Conservation (phyloP, 2,797 vertebrate genomes). For the Pangasius djambal region DNA sequence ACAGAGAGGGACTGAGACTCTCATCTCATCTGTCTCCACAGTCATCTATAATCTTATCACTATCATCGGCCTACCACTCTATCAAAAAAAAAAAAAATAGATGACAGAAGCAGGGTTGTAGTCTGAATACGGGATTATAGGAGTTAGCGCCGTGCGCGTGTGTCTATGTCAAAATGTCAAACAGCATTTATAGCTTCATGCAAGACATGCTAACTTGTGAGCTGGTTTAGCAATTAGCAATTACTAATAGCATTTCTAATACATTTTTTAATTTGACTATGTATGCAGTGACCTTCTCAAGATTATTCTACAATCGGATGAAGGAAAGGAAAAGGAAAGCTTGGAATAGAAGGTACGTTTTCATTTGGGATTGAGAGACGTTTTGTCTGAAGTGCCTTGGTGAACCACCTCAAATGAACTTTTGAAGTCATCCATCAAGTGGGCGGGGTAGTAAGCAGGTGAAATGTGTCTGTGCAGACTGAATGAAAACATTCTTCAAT, state of each 20-base stretch:
- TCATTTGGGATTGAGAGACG: neutral
- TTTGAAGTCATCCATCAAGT: neutral
- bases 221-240: neutral
- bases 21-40: neutral
- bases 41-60: constrained; percentile 14
- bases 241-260: neutral
- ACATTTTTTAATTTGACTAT: neutral
- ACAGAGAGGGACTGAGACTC: neutral
- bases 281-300: neutral
- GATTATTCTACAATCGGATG: neutral
- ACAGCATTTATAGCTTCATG: neutral
- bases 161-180: neutral
- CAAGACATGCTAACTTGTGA: neutral
- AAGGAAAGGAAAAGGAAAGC: neutral
- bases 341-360: no score
- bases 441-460: neutral
- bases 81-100: neutral
- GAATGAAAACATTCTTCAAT: neutral
- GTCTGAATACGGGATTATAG: neutral
- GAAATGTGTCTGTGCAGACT: neutral
- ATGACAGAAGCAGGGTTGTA: neutral
- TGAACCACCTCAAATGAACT: neutral
- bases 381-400: neutral
- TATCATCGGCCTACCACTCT: neutral
- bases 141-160: neutral